These are phyloP conservation scores for Leucophenga varia DNA, from an alignment of 1,140 invertebrate genomes.

Conservation along the genomic window DNA sequence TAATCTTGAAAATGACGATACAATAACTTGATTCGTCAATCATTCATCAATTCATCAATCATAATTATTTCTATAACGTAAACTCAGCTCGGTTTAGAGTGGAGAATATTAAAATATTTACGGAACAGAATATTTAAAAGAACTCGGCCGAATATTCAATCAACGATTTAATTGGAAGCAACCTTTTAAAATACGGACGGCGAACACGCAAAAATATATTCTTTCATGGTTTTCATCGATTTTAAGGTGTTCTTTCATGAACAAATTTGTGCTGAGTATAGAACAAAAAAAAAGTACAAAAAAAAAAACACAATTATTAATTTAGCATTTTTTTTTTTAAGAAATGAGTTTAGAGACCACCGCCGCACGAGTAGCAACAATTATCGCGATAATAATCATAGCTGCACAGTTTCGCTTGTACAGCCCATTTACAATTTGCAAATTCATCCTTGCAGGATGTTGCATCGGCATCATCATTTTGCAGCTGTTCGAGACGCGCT, in stretches of 20 bases:
- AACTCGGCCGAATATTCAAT: too few relatives aligned
- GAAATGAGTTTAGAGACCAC: too few relatives aligned
- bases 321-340: neutral
- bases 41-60: too few relatives aligned
- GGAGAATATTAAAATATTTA: too few relatives aligned
- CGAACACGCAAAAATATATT: too few relatives aligned
- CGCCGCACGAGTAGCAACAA: constrained; percentile 65
- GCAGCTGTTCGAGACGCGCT: constrained; percentile 35
- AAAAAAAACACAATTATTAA: neutral
- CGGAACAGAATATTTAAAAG: too few relatives aligned
- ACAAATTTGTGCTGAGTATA: neutral
- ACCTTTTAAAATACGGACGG: too few relatives aligned
- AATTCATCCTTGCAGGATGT: constrained; percentile 70
- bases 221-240: neutral
- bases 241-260: neutral
- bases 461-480: constrained; percentile 29
- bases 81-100: too few relatives aligned
- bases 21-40: too few relatives aligned
- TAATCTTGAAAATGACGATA: too few relatives aligned
- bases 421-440: constrained; percentile 72
- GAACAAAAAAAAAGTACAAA: neutral
- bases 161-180: too few relatives aligned
- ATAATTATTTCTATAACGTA: too few relatives aligned
- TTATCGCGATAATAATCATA: constrained; percentile 78
- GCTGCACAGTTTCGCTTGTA: constrained; percentile 75